These are phyloP conservation scores for Loxodonta africana DNA, from an alignment of 2,113 vertebrate genomes.

Conservation along the genomic window DNA sequence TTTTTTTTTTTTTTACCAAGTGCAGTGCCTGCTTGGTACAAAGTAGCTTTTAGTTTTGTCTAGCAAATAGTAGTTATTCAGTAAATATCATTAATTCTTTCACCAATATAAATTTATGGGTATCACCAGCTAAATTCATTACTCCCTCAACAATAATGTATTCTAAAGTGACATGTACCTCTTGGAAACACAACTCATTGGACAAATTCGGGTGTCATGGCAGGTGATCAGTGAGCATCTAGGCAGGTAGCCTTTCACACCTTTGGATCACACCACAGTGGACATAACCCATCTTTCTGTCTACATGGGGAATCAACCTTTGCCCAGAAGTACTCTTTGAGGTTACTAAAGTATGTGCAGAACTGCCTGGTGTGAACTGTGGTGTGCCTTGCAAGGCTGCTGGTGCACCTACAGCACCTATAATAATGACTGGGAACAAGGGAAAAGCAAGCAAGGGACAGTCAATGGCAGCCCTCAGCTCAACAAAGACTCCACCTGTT, in stretches of 20 bases:
- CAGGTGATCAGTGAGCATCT: not conserved
- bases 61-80: not conserved
- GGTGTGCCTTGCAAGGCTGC: not conserved
- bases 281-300: not conserved
- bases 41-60: constrained; percentile 12
- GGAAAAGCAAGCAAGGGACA: not conserved
- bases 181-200: not conserved
- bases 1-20: not conserved
- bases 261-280: not conserved
- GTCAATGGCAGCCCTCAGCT: not conserved
- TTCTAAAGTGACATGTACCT: not conserved
- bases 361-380: not conserved
- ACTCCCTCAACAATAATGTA: not conserved
- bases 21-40: not conserved
- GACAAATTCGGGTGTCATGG: not conserved
- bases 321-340: not conserved
- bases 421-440: not conserved
- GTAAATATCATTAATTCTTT: not conserved
- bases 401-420: too few species aligned
- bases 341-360: not conserved
- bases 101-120: not conserved
- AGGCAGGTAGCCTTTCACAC: not conserved
- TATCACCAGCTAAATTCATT: not conserved
- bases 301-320: not conserved
- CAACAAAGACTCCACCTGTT: not conserved